Conservation (phyloP, 2,888 invertebrate species). For the Bhutanitis thaidina region DNA sequence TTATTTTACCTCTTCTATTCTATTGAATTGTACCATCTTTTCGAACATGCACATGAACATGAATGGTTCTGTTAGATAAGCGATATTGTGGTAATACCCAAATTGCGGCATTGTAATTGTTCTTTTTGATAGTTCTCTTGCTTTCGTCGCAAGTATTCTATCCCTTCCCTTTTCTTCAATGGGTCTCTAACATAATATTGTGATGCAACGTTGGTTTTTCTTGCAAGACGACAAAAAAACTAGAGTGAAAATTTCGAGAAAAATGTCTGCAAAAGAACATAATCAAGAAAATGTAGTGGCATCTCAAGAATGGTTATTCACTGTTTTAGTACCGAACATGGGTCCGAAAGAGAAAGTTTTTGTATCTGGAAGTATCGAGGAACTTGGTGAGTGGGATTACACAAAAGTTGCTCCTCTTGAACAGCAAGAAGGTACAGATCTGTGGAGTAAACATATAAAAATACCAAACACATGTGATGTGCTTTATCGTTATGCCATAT, state of each 20-base stretch:
- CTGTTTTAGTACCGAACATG: conserved; percentile 75
- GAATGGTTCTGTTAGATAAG: too few relatives aligned
- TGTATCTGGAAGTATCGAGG: conserved; percentile 83
- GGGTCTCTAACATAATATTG: conserved; percentile 6
- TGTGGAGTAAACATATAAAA: conserved; percentile 82
- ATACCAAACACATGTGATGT: conserved; percentile 85
- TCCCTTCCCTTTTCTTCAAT: neutral
- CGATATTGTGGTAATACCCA: too few relatives aligned
- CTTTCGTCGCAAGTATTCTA: neutral
- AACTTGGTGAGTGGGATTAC: conserved; percentile 86
- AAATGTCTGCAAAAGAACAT: conserved; percentile 43
- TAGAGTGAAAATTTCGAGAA: conserved; percentile 45
- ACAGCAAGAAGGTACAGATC: conserved; percentile 55
- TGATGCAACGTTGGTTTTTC: conserved; percentile 84
- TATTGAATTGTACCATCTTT: too few relatives aligned
- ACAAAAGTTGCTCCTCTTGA: conserved; percentile 80
- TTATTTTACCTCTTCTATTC: too few relatives aligned
- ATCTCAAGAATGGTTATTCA: conserved; percentile 59
- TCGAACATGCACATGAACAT: too few relatives aligned
- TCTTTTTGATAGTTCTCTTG: too few relatives aligned
- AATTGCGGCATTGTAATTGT: too few relatives aligned
- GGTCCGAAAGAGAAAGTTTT: conserved; percentile 83
- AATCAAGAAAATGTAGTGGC: conserved; percentile 38
- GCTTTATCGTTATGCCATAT: conserved; percentile 88
- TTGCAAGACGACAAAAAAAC: conserved; percentile 64